These are phyloP conservation scores for Mesorhabditis belari DNA, from an alignment of 2,888 invertebrate genomes.

Conservation along the genomic window DNA sequence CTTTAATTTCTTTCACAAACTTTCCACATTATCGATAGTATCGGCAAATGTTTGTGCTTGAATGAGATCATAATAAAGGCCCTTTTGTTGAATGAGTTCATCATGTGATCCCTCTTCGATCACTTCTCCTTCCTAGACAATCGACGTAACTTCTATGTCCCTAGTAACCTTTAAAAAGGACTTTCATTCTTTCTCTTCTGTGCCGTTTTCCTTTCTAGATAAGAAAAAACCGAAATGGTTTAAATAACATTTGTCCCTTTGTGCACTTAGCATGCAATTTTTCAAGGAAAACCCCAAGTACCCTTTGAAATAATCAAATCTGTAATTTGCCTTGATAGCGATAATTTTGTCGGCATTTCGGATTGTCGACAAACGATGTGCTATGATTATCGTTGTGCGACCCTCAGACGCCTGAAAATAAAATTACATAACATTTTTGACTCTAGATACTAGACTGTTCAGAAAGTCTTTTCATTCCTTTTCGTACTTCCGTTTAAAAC, in stretches of 20 bases:
- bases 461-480: too few relatives aligned
- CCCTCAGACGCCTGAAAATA: conserved; percentile 37
- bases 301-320: not conserved
- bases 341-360: conserved; percentile 58
- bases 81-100: conserved; percentile 62
- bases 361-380: conserved; percentile 59
- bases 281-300: not conserved
- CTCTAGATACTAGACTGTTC: not conserved
- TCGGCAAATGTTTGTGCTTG: conserved; percentile 44
- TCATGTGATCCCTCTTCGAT: conserved; percentile 69
- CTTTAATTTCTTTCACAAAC: not conserved
- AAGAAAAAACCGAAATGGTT: too few relatives aligned
- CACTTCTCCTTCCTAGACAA: conserved; percentile 53
- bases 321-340: conserved; percentile 52
- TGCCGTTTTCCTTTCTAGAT: too few relatives aligned
- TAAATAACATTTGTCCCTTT: too few relatives aligned
- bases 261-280: not conserved
- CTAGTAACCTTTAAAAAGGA: not conserved
- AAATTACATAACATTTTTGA: not conserved
- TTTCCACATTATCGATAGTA: conserved; percentile 17
- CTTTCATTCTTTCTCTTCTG: not conserved
- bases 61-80: conserved; percentile 65
- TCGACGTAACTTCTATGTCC: not conserved
- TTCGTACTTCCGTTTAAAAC: too few relatives aligned
- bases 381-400: conserved; percentile 57